Percentiles rank a stretch among this genome's conserved stretches.
Conservation (phyloP, 2,888 invertebrate genomes). For the Smittia sp. region DNA sequence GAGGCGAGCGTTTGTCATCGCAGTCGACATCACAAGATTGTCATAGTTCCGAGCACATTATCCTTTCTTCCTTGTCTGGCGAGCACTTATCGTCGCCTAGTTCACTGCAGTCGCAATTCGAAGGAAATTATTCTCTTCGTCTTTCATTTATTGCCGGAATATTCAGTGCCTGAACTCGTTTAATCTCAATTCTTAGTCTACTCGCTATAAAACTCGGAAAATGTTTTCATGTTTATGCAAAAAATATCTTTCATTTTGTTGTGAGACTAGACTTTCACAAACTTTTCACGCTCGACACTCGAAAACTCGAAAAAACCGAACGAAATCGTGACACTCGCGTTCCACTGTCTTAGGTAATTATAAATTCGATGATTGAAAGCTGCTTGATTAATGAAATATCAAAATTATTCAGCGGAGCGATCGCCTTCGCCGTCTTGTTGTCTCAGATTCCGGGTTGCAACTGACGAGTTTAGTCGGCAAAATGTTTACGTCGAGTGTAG, state of each 20-base stretch:
- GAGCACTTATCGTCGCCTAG: not conserved
- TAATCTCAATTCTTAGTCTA: not conserved
- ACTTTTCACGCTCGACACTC: not conserved
- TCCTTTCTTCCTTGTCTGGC: not conserved
- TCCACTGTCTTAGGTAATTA: not conserved
- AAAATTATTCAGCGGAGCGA: conserved; percentile 13
- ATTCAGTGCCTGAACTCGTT: not conserved
- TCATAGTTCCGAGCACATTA: conserved; percentile 19
- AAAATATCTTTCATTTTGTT: conserved; percentile 33
- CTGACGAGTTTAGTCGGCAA: not conserved
- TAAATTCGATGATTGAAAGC: conserved; percentile 24
- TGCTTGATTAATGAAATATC: conserved; percentile 17
- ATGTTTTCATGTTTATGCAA: conserved; percentile 21
- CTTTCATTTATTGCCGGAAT: conserved; percentile 1
- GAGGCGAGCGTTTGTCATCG: not conserved
- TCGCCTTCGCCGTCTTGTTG: not conserved
- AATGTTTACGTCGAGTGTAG: not conserved
- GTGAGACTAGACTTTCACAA: not conserved
- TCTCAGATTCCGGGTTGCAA: conserved; percentile 10
- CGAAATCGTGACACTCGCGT: not conserved
- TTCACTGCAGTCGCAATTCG: no score
- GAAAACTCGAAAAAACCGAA: not conserved
- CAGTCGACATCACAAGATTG: not conserved
- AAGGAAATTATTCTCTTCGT: not conserved
- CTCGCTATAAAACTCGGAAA: not conserved